Conservation (phyloP, 2,797 vertebrate genomes). For the Periparus ater region DNA sequence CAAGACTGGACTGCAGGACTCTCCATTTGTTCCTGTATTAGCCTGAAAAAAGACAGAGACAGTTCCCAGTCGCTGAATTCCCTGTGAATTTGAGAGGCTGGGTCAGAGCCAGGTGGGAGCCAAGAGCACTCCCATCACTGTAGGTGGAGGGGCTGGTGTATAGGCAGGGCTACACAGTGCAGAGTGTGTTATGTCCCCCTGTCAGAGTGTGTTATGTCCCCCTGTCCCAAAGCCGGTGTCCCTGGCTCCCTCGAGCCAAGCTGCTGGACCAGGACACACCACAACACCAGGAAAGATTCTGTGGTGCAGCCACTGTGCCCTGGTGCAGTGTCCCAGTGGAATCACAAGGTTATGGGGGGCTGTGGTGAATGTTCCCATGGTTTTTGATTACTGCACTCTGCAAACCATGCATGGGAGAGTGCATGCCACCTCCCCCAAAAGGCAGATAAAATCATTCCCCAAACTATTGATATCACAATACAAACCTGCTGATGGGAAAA, state of each 20-base stretch:
- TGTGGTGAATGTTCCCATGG: background rate
- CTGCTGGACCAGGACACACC: background rate
- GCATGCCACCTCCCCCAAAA: background rate
- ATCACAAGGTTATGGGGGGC: accelerated
- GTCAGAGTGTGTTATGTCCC: background rate
- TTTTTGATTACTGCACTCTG: background rate
- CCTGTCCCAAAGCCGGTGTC: background rate
- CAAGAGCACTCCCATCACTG: background rate
- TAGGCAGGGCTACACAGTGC: background rate
- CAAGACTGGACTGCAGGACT: background rate
- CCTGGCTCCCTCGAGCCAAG: background rate
- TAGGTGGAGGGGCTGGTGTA: background rate
- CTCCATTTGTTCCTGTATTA: accelerated
- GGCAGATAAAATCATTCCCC: background rate
- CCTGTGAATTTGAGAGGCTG: background rate
- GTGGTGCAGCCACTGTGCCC: too few species aligned
- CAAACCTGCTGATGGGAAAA: background rate
- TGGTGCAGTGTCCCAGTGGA: accelerated
- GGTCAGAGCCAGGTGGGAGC: background rate
- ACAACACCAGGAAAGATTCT: background rate
- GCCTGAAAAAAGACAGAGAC: background rate
- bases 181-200: accelerated
- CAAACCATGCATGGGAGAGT: accelerated
- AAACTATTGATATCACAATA: background rate
- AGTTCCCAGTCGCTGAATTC: background rate